Evolutionary conservation across 2,888 invertebrate species (phyloP), one percentile per base, ranked within the genome.

Genomic region (Teinopalpus imperialis): DNA sequence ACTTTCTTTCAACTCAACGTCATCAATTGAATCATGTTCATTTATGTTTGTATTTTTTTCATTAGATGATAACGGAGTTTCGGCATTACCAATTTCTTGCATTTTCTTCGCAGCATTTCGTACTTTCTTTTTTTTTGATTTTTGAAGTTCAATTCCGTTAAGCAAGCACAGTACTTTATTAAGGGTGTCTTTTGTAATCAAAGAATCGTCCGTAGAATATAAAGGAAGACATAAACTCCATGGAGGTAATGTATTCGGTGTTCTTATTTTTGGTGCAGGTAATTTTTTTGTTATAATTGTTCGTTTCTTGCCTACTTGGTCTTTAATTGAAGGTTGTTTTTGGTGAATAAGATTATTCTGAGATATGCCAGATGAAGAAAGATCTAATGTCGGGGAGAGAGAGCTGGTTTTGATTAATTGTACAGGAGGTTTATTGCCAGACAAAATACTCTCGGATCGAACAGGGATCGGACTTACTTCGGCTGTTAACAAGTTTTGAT

Each of bases 401-500:
- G n/a, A n/a, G n/a, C n/a, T n/a, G n/a, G n/a, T n/a, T 30, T 13
- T 37, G 0, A 59, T 13, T 30, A 52, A 48, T 46, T 47, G 39
- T 9, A 57, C 53, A 1, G 57, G 48, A 8, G 49, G 52, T 26
- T 26, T 50, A 23, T 23, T 47, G 39, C 23, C 36, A 1, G 16
- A n/a, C 1, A 26, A 9, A 13, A 18, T 51, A 13, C 48, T 52
- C 26, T 54, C n/a, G n/a, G n/a, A n/a, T n/a, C n/a, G n/a, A n/a
- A 63, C 36, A 50, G 61, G 65, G 26, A 81, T 69, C 1, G 86
- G 83, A 3, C 74, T 65, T 0, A 85, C 74, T 66, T 82, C 77
- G 1, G 79, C 82, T 9, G 74, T 77, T 1, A 76, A 60, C 34
- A 86, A 57, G n/a, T 65, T 63, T 58, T 82, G 74, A 49, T 86